Base-by-base conservation (phyloP, 2,888 invertebrate genomes). In the Fabriciana adippe region DNA sequence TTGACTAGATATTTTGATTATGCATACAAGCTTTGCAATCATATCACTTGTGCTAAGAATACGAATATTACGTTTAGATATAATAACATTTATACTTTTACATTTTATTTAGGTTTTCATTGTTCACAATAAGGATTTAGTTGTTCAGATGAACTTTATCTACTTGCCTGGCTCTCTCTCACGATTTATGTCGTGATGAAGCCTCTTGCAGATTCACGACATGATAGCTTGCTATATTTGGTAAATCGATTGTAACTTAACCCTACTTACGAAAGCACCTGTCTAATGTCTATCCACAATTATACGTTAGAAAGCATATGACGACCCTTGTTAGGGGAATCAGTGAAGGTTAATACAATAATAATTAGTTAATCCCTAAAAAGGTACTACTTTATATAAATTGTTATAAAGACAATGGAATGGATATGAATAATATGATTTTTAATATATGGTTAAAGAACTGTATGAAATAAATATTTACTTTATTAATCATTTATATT, bases 191-290 rank as follows among this genome's bases (percentile, higher is more conserved):
- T 86, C 87, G 86, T 87, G 85, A 86, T 83, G 84, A 82, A 77
- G 80, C 82, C 75, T 76, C 76, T 76, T 70, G 81, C 79, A 82
- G 90, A 92, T 90, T 80, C 91, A 90, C 89, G 89, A 88, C 82
- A 76, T 76, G 90, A 91, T 90, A 87, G 80, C 77, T 81, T 53
- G 35, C 66, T 54, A 26, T 54, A 54, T 62, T 66, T 59, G 66
- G 62, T 68, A 70, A 70, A 61, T 66, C 60, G 66, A 66, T 66
- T 66, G 61, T 55, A 61, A 61, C 50, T 55, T 54, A 45, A 61
- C 60, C 59, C 55, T 55, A 41, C 41, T 55, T 57, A 31, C 26
- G 55, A 55, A 64, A 64, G n/a, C 68, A 68, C 68, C 68, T 68
- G 64, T 61, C 53, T 51, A 11, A 64, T 68, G 64, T 61, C 53